phyloP scores from a whole-genome alignment of 2,797 vertebrate genomes.

The Chaunax sp. region DNA sequence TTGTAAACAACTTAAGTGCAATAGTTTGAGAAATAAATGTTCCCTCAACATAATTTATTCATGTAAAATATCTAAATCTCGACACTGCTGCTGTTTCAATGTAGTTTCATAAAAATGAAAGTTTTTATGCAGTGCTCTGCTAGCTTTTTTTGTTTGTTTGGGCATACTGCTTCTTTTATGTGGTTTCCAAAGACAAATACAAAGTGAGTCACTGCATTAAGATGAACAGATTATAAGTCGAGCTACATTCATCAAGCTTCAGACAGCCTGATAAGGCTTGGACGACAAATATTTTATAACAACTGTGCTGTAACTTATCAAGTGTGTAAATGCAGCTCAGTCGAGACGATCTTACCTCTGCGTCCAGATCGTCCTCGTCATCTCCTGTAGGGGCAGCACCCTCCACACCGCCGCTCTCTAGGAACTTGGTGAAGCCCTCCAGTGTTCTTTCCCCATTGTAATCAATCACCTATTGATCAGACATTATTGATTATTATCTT shows the following conservation, averaged over 20 bases:
- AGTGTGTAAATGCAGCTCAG: background rate
- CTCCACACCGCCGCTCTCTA: slow-evolving; percentile 96
- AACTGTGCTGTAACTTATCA: no score
- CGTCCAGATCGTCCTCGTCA: slow-evolving; percentile 84
- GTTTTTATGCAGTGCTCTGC: background rate
- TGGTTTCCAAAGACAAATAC: background rate
- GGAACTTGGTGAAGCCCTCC: slow-evolving; percentile 95
- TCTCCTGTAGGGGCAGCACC: slow-evolving; percentile 88
- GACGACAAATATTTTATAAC: background rate
- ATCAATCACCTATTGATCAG: slow-evolving; percentile 88
- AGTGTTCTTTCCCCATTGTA: slow-evolving; percentile 97
- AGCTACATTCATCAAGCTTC: background rate
- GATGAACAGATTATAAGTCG: background rate
- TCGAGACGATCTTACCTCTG: slow-evolving; percentile 70
- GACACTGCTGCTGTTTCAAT: background rate
- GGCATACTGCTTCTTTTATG: background rate
- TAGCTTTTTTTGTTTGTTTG: no score
- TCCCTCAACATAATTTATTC: background rate
- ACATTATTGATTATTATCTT: background rate
- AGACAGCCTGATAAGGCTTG: background rate
- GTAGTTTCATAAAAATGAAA: background rate
- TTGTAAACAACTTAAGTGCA: background rate
- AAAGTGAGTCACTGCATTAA: background rate
- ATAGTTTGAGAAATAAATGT: background rate
- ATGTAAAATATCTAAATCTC: background rate